phyloP scores from a whole-genome alignment of 2,797 vertebrate species.

The Perodicticus potto region DNA sequence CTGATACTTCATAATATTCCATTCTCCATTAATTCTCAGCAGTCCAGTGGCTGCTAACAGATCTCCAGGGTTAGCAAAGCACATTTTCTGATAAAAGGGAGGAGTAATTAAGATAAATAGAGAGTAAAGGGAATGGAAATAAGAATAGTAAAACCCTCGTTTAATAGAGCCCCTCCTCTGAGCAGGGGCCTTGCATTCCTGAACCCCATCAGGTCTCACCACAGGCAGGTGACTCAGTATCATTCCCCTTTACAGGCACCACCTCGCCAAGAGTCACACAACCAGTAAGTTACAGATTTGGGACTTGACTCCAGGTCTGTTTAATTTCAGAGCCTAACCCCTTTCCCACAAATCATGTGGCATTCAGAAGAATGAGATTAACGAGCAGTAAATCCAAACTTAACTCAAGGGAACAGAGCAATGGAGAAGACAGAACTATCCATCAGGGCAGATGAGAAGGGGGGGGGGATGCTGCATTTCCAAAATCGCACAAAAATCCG shows the following conservation, averaged over 20 bases:
- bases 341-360: constrained; percentile 60
- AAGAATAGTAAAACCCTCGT: not conserved
- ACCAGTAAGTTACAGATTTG: not conserved
- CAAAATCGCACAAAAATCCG: constrained; percentile 26
- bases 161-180: not conserved
- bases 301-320: constrained; percentile 4
- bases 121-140: not conserved
- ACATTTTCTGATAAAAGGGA: not conserved
- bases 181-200: not conserved
- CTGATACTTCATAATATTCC: not conserved
- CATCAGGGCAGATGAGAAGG: constrained; percentile 30
- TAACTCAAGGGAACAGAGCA: not conserved
- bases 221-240: not conserved
- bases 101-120: not conserved
- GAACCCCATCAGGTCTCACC: not conserved
- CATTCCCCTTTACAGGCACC: not conserved
- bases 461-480: not conserved
- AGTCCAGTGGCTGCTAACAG: not conserved
- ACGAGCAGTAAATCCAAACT: constrained; percentile 58
- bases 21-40: not conserved
- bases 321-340: constrained; percentile 51
- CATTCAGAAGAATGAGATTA: constrained; percentile 44
- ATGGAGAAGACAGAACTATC: not conserved
- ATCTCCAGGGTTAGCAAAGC: not conserved
- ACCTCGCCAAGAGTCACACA: constrained; percentile 34